Evolutionary conservation across 2,888 invertebrate genomes (phyloP).

Genomic region (Poecilobothrus nobilitatus): DNA sequence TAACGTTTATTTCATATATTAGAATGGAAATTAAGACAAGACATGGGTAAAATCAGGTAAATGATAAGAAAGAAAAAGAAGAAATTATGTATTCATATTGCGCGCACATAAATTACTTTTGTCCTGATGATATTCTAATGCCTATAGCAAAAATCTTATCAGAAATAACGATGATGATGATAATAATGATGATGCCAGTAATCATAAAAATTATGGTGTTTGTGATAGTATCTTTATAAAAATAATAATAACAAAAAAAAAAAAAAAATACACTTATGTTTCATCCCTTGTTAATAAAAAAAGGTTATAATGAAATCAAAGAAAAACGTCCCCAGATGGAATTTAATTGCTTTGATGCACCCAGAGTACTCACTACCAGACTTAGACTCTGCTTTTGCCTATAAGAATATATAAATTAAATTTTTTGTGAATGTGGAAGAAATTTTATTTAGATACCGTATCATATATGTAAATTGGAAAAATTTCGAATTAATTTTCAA

Average conservation of each 20-base stretch:
- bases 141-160: neutral
- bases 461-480: no score
- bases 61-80: neutral
- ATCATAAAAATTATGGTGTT: neutral
- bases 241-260: no score
- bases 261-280: no score
- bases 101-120: neutral
- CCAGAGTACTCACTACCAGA: no score
- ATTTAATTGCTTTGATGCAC: slow-evolving; percentile 1
- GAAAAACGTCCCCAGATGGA: neutral
- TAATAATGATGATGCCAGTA: neutral
- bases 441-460: no score
- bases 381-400: no score
- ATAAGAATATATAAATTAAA: no score
- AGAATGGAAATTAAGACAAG: neutral
- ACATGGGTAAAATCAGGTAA: neutral
- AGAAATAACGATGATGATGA: neutral
- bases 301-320: neutral
- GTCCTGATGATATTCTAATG: neutral
- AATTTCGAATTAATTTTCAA: no score
- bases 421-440: no score
- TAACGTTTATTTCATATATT: neutral
- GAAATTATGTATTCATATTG: slow-evolving; percentile 3
- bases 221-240: no score
- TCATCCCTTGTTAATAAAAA: no score